Percentiles rank a stretch among this genome's conserved stretches.
Conservation (phyloP, 1,140 invertebrate genomes). For the Sitophilus oryzae region DNA sequence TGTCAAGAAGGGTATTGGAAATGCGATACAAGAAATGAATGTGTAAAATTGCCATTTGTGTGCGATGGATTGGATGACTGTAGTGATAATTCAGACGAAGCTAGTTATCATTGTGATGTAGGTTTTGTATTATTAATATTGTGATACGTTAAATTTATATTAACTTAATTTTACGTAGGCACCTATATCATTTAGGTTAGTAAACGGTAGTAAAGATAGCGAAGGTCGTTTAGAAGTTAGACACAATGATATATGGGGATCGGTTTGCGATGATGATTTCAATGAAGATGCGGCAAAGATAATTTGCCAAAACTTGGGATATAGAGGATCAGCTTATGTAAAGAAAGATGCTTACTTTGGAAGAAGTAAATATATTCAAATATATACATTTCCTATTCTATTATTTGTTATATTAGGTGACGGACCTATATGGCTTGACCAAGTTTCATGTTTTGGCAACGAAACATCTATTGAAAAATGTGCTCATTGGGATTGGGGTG, state of each 20-base stretch:
- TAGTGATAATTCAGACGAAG: slow-evolving; percentile 64
- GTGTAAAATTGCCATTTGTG: slow-evolving; percentile 57
- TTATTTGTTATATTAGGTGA: slow-evolving; percentile 37
- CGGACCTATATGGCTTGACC: slow-evolving; percentile 70
- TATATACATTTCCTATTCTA: neutral
- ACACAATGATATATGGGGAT: slow-evolving; percentile 68
- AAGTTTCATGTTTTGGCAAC: slow-evolving; percentile 63
- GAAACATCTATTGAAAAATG: slow-evolving; percentile 61
- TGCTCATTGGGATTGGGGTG: slow-evolving; percentile 60
- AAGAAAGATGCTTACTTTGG: slow-evolving; percentile 50
- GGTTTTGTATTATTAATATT: slow-evolving; percentile 23
- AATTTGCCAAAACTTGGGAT: slow-evolving; percentile 59
- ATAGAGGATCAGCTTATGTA: slow-evolving; percentile 50
- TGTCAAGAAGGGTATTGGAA: slow-evolving; percentile 60
- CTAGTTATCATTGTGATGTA: slow-evolving; percentile 54
- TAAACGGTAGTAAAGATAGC: slow-evolving; percentile 49
- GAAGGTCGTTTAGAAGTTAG: slow-evolving; percentile 67
- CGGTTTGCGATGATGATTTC: slow-evolving; percentile 75
- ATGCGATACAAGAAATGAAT: slow-evolving; percentile 56
- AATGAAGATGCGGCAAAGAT: slow-evolving; percentile 58
- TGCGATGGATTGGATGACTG: slow-evolving; percentile 69
- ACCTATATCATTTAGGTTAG: slow-evolving; percentile 55
- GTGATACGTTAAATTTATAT: slow-evolving; percentile 3
- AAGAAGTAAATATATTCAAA: slow-evolving; percentile 33
- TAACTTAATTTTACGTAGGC: no score